Percentiles rank a stretch among this genome's conserved stretches.
Conservation (phyloP, 2,888 invertebrate genomes). For the Steinernema hermaphroditum region DNA sequence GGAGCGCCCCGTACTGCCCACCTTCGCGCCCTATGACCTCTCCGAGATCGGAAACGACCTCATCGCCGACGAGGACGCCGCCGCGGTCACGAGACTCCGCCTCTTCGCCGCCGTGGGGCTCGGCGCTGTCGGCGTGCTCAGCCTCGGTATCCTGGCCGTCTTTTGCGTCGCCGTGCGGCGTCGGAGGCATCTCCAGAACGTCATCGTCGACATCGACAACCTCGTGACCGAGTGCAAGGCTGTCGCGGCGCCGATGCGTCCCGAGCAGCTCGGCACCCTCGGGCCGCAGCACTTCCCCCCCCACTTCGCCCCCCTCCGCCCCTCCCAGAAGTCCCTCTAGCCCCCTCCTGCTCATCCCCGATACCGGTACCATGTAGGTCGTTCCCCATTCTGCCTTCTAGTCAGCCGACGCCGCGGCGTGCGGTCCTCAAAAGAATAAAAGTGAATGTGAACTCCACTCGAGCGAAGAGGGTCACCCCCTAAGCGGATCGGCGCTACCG, state of each 20-base stretch:
- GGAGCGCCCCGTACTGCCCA: conserved; percentile 53
- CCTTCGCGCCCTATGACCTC: conserved; percentile 65
- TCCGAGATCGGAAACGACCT: conserved; percentile 59
- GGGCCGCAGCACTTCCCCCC: not conserved
- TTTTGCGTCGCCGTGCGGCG: conserved; percentile 71
- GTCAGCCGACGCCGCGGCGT: too few relatives aligned
- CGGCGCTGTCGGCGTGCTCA: conserved; percentile 54
- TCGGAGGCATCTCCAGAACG: not conserved
- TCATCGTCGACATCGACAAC: conserved; percentile 15
- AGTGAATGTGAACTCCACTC: too few relatives aligned
- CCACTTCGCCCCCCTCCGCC: conserved; percentile 13
- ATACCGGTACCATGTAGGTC: too few relatives aligned
- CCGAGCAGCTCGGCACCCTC: conserved; percentile 10
- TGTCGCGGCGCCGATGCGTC: not conserved
- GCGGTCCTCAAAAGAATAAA: too few relatives aligned
- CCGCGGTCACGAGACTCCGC: conserved; percentile 34
- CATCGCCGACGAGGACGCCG: conserved; percentile 38
- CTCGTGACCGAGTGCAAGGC: conserved; percentile 4
- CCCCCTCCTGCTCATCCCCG: too few relatives aligned
- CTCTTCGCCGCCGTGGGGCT: conserved; percentile 58
- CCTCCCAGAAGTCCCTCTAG: not conserved
- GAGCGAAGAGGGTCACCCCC: conserved; percentile 25
- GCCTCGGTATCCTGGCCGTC: conserved; percentile 52
- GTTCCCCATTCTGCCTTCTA: too few relatives aligned
- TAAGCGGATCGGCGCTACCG: not conserved